These are phyloP conservation scores for Spicauda simplicius DNA, from an alignment of 2,888 invertebrate species.

Conservation along the genomic window DNA sequence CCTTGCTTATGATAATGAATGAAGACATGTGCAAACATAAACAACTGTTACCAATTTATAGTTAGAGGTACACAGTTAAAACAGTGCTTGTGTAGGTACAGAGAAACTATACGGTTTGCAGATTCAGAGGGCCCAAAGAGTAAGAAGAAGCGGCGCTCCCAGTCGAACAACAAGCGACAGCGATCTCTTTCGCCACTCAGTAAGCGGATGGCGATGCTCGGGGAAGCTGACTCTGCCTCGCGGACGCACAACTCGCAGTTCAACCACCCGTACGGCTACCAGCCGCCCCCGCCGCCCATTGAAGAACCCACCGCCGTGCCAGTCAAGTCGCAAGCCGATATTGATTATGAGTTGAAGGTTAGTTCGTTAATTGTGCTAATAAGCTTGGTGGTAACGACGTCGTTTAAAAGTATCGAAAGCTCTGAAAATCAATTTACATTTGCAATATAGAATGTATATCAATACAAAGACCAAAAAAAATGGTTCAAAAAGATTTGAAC, in stretches of 20 bases:
- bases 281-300: constrained; percentile 83
- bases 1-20: too few relatives aligned
- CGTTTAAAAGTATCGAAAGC: too few relatives aligned
- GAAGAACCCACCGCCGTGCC: constrained; percentile 69
- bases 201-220: constrained; percentile 91
- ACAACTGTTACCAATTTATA: too few relatives aligned
- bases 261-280: constrained; percentile 87
- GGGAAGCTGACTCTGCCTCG: constrained; percentile 77
- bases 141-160: constrained; percentile 85
- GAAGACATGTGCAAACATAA: too few relatives aligned
- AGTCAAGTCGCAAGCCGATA: constrained; percentile 74
- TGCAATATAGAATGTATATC: too few relatives aligned
- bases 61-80: neutral
- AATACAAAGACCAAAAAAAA: too few relatives aligned
- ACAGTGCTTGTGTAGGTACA: constrained; percentile 2
- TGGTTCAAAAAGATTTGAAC: too few relatives aligned
- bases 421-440: too few relatives aligned
- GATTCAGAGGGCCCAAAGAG: constrained; percentile 82
- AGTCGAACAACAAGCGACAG: constrained; percentile 86
- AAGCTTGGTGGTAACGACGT: too few relatives aligned
- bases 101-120: constrained; percentile 45
- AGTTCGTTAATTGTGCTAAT: neutral
- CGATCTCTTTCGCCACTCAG: constrained; percentile 92
- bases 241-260: constrained; percentile 87
- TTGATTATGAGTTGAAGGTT: constrained; percentile 87